Percentiles rank a stretch among this genome's conserved stretches.
phyloP scores from a whole-genome alignment of 2,113 vertebrate species.

The Otocyon megalotis region DNA sequence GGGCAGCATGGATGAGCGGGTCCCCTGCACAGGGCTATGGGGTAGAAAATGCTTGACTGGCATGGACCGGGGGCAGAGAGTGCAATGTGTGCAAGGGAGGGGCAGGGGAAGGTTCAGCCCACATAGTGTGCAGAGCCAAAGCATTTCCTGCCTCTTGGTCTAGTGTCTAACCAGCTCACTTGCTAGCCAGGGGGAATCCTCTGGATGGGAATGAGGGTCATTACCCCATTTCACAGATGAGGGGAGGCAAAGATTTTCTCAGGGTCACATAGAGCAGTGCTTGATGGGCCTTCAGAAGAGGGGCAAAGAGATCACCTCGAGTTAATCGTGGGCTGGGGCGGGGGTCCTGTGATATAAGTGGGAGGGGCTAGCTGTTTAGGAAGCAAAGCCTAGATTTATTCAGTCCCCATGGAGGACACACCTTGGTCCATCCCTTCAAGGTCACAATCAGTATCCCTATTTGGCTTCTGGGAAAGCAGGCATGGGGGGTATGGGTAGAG shows the following conservation, averaged over 20 bases:
- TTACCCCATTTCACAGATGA: background rate
- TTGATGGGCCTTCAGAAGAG: background rate
- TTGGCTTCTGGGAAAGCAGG: background rate
- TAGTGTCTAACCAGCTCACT: background rate
- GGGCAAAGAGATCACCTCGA: background rate
- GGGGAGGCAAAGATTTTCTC: background rate
- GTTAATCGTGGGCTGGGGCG: background rate
- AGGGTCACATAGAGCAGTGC: background rate
- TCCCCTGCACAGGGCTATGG: background rate
- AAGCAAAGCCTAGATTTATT: background rate
- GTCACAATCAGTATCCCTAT: background rate
- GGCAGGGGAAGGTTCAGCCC: background rate
- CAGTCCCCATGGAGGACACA: background rate
- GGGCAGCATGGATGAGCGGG: conserved; percentile 76
- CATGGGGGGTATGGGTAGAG: too few relatives aligned
- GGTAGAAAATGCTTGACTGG: conserved; percentile 76
- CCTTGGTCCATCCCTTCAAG: background rate
- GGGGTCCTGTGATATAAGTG: background rate
- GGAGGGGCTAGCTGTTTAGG: background rate
- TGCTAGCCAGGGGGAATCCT: background rate
- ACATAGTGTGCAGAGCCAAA: background rate
- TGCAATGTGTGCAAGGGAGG: background rate
- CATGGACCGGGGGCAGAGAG: background rate
- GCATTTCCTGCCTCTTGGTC: background rate
- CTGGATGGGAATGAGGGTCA: background rate